Evolutionary conservation across 2,113 vertebrate species (phyloP).

Genomic region (Pteronura brasiliensis): DNA sequence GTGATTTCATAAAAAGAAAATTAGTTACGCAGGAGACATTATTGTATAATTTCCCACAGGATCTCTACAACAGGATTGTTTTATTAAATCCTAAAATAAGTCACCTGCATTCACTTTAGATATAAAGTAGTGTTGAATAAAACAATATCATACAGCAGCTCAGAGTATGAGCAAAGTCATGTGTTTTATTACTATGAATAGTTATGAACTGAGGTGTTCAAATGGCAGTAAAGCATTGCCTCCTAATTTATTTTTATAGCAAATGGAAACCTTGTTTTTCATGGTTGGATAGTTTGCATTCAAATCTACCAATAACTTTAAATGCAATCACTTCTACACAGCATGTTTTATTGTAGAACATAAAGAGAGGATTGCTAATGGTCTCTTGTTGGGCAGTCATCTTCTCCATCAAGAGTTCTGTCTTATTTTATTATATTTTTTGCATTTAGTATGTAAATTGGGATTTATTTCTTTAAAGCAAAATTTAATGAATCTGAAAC

Average conservation of each 20-base stretch:
- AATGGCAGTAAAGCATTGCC: conserved; percentile 72
- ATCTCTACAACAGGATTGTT: conserved; percentile 70
- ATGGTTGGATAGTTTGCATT: conserved; percentile 80
- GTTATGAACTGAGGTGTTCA: conserved; percentile 77
- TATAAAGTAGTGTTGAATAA: conserved; percentile 71
- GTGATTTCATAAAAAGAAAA: conserved; percentile 81
- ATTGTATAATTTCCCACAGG: conserved; percentile 79
- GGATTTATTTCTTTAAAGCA: not conserved
- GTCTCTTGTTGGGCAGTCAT: conserved; percentile 58
- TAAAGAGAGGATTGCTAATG: conserved; percentile 59
- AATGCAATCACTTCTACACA: conserved; percentile 69
- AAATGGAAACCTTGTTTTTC: conserved; percentile 77
- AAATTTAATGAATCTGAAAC: not conserved
- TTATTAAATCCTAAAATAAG: conserved; percentile 79
- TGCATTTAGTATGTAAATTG: not conserved
- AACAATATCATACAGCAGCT: conserved; percentile 61
- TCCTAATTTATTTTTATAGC: conserved; percentile 82
- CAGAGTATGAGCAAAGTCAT: conserved; percentile 76
- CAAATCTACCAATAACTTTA: conserved; percentile 78
- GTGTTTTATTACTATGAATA: conserved; percentile 79
- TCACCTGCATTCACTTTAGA: conserved; percentile 74
- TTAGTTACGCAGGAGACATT: conserved; percentile 79
- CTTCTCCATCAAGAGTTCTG: conserved; percentile 63
- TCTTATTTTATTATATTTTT: not conserved
- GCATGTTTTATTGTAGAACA: conserved; percentile 60